These are phyloP conservation scores for Anguilla pacifica DNA, from an alignment of 2,797 vertebrate genomes.

Conservation along the genomic window DNA sequence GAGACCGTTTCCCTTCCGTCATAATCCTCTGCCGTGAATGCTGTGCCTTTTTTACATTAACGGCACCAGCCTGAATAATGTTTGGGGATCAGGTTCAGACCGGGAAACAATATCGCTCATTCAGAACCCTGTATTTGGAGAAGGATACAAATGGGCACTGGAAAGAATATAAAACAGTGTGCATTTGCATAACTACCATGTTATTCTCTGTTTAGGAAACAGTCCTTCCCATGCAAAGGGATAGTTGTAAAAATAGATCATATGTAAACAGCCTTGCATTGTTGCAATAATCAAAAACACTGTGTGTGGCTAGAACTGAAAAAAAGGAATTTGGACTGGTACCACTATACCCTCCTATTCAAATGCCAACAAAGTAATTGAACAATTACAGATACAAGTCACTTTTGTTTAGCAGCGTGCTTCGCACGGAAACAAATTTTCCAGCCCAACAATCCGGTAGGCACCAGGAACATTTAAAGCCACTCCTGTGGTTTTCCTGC, in stretches of 20 bases:
- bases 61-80: not conserved
- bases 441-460: conserved; percentile 57
- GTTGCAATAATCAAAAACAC: conserved; percentile 68
- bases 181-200: conserved; percentile 11
- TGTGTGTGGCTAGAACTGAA: conserved; percentile 41
- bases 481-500: conserved; percentile 55
- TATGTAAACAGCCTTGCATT: conserved; percentile 47
- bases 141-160: not conserved
- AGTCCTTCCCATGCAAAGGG: conserved; percentile 19
- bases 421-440: conserved; percentile 53
- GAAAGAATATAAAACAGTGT: conserved; percentile 10
- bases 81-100: conserved; percentile 7
- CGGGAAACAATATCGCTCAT: conserved; percentile 9
- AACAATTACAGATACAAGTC: conserved; percentile 56
- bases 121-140: not conserved
- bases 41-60: not conserved
- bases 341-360: conserved; percentile 49
- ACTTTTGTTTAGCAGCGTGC: conserved; percentile 53
- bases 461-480: conserved; percentile 59
- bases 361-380: conserved; percentile 57
- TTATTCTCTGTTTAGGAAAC: conserved; percentile 21
- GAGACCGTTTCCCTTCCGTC: not conserved
- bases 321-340: conserved; percentile 30
- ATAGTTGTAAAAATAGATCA: conserved; percentile 11
- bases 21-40: not conserved